Base-by-base conservation (phyloP, 2,888 invertebrate species). In the Phortica okadai region DNA sequence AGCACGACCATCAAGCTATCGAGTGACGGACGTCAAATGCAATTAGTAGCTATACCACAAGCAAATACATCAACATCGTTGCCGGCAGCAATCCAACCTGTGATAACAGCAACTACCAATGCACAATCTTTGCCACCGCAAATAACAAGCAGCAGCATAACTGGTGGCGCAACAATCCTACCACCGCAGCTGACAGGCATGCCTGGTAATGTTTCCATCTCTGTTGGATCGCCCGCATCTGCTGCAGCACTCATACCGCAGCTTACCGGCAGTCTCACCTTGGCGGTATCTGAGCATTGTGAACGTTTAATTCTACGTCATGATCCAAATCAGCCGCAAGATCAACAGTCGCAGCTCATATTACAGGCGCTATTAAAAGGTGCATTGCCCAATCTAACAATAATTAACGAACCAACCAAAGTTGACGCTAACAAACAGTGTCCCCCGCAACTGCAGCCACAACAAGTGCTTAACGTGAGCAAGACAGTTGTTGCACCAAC, bases 221-320 rank as follows among this genome's bases (percentile, higher is more conserved):
- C 89, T 0, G 89, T 89, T 41, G 88, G 88, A n/a, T 86, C 90
- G 8, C 89, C 91, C 0, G 90, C 91, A 41, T 84, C 91, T 7
- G 89, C 90, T 33, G 87, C 91, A 1, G 89, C 90, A 1, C 79
- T 93, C 58, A 92, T 93, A 72, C 92, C 93, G 1, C 94, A 94
- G 82, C 89, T 94, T 7, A 93, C 93, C 33, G 94, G 94, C 1
- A 94, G 94, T 75, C 92, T 95, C 76, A 93, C 94, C 77, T 90
- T 95, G 75, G 94, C 95, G 0, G 92, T 95, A 70, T 94, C 94
- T 0, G 95, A 95, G 88, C 95, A 95, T 82, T 95, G 95, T 8
- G 95, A 90, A 56, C 92, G 94, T 41, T 91, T 95, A 66, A 92
- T 95, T 62, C 89, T 95, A 73, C 94, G 95, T 66, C 95, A 95